A percentile compares a stretch with the other conserved stretches of the same genome.
These are phyloP conservation scores for Oreochromis mossambicus DNA, from an alignment of 2,797 vertebrate genomes.

Conservation along the genomic window DNA sequence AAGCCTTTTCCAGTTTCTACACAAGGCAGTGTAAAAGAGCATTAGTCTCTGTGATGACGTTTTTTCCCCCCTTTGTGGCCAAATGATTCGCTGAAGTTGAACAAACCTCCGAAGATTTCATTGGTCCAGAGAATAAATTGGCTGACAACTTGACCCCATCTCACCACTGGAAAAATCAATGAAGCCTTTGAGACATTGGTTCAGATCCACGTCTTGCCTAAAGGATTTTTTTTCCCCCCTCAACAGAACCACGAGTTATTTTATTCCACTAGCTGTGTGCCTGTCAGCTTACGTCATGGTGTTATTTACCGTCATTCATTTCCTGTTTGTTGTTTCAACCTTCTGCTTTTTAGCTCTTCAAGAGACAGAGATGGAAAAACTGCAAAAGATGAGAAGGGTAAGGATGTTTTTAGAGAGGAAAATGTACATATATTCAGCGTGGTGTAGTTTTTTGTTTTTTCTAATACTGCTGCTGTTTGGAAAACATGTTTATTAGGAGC, in stretches of 20 bases:
- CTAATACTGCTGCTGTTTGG: background rate
- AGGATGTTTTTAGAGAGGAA: slow-evolving; percentile 7
- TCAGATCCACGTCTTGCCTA: slow-evolving; percentile 79
- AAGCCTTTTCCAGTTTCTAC: slow-evolving; percentile 80
- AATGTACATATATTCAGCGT: background rate
- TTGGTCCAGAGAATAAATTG: slow-evolving; percentile 97
- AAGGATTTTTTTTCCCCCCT: slow-evolving; percentile 49
- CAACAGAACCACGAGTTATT: slow-evolving; percentile 7
- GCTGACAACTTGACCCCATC: slow-evolving; percentile 94
- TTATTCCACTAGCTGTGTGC: slow-evolving; percentile 61
- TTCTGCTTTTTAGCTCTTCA: slow-evolving; percentile 86
- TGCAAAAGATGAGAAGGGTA: slow-evolving; percentile 96
- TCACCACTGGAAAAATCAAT: slow-evolving; percentile 93
- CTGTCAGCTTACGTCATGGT: slow-evolving; percentile 44
- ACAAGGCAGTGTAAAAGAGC: slow-evolving; percentile 84
- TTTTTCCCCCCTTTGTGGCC: slow-evolving; percentile 78
- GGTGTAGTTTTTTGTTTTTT: background rate
- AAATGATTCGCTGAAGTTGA: slow-evolving; percentile 92
- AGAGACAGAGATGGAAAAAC: slow-evolving; percentile 96
- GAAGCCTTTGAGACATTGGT: slow-evolving; percentile 90
- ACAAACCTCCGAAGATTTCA: slow-evolving; percentile 96
- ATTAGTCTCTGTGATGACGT: slow-evolving; percentile 89
- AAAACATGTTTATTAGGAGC: slow-evolving; percentile 72
- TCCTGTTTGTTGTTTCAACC: slow-evolving; percentile 75
- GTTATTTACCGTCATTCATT: slow-evolving; percentile 59